Percentiles rank a stretch among this genome's conserved stretches.
These are phyloP conservation scores for Dendrolimus kikuchii DNA, from an alignment of 1,140 invertebrate genomes.

Conservation along the genomic window DNA sequence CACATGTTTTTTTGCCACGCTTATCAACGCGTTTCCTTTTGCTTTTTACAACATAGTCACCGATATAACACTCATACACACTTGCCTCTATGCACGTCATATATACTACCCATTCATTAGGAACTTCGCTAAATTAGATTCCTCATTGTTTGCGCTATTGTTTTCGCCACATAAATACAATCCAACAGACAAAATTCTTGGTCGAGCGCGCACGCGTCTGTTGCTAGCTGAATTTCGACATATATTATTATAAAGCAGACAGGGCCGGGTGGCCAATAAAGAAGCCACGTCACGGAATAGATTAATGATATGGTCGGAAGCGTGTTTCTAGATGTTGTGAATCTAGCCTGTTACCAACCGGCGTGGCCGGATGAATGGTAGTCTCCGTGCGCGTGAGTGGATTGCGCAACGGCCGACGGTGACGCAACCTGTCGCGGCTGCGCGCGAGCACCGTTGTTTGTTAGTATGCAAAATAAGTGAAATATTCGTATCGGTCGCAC, in stretches of 20 bases:
- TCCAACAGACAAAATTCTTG: too few relatives aligned
- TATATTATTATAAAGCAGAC: neutral
- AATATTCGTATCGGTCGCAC: conserved; percentile 43
- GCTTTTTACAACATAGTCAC: too few relatives aligned
- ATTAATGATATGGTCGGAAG: conserved; percentile 31
- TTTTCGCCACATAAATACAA: too few relatives aligned
- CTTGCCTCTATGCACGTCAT: too few relatives aligned
- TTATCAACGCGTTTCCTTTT: conserved; percentile 9
- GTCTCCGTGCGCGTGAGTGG: conserved; percentile 45
- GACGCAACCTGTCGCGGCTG: conserved; percentile 49
- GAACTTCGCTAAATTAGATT: too few relatives aligned
- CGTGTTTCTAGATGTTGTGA: conserved; percentile 30
- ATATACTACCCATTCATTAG: too few relatives aligned
- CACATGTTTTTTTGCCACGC: conserved; percentile 6
- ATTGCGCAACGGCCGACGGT: conserved; percentile 43
- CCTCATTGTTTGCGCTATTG: too few relatives aligned
- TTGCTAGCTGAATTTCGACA: too few relatives aligned
- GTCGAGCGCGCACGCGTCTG: too few relatives aligned
- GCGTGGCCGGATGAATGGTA: conserved; percentile 52
- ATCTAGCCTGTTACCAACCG: conserved; percentile 52
- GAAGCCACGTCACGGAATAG: conserved; percentile 13
- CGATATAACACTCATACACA: too few relatives aligned
- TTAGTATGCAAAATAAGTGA: conserved; percentile 61
- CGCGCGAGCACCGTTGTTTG: conserved; percentile 47
- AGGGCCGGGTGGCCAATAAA: conserved; percentile 18